These are phyloP conservation scores for Spisula subtruncata DNA, from an alignment of 2,888 invertebrate species.

Conservation along the genomic window DNA sequence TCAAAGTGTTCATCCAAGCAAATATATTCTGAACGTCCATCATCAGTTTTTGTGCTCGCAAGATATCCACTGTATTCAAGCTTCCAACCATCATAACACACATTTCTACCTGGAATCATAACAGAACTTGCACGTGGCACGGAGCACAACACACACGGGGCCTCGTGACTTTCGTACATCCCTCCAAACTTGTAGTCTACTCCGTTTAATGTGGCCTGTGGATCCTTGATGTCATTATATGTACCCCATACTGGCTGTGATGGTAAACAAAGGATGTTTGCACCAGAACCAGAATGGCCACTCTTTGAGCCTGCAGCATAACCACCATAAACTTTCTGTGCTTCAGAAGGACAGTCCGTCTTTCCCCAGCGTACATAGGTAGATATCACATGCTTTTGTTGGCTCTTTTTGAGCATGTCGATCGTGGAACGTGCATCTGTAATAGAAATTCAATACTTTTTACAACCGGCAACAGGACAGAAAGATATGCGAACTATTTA, in stretches of 20 bases:
- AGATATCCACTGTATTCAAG: conserved; percentile 28
- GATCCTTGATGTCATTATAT: background rate
- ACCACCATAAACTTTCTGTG: background rate
- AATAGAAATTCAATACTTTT: background rate
- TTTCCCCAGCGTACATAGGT: background rate
- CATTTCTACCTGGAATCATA: conserved; percentile 20
- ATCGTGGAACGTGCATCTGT: background rate
- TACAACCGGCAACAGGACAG: too few relatives aligned
- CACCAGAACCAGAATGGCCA: background rate
- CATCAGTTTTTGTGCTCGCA: background rate
- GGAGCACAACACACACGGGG: background rate
- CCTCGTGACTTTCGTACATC: background rate
- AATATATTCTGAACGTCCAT: background rate
- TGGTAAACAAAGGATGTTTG: background rate
- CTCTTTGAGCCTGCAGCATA: background rate
- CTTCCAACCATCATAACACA: conserved; percentile 26
- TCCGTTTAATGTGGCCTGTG: background rate
- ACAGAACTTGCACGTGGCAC: background rate
- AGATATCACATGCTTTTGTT: background rate
- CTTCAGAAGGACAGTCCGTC: background rate
- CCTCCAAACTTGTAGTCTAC: background rate
- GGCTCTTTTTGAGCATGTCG: too few relatives aligned
- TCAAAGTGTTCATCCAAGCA: conserved; percentile 22
- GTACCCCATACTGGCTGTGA: background rate
- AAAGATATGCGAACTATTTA: too few relatives aligned